Base-by-base conservation (phyloP, 2,888 invertebrate genomes). In the Hybos culiciformis region DNA sequence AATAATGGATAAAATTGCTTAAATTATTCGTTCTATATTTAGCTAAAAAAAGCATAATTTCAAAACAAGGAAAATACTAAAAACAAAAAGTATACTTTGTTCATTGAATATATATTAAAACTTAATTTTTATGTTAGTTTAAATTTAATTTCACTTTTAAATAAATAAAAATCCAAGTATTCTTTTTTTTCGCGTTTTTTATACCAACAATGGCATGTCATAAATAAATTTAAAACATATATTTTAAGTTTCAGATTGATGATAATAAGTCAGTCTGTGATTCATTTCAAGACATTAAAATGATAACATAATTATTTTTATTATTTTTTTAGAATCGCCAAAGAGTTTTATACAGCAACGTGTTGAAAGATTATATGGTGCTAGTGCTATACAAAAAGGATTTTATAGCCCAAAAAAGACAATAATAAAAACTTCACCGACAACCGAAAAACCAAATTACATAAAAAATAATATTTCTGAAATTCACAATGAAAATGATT, bases 301-400 rank as follows among this genome's bases (percentile, higher is more conserved):
- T 46, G 53, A 55, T 14, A 41, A 50, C 19, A 44, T 14, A 18
- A 49, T 45, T 7, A 45, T 43, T 20, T 23, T 39, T 5, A 44
- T 49, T 32, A 45, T 46, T 19, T 49, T 46, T 32, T 51, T 69
- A 1, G 68, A 70, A 53, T 71, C 76, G 15, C 72, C 75, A 57
- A 78, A 77, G 58, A 81, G 88, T 38, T 86, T 90, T 56, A 87
- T 91, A 34, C 84, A 90, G 58, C 88, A 90, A 57, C 74, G 88
- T 36, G 88, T 91, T 2, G 91, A 91, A 56, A 72, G 90, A 41
- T 67, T 91, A 3, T 91, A 90, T 59, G 91, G 91, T 0, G 86
- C 87, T 0, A 85, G 86, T 5, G 87, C 88, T 2, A 61, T 88
- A 24, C 87, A 86, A 2, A 86, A 86, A 60, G 85, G 84, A 1